Percentiles rank a stretch among this genome's conserved stretches.
Conservation (phyloP, 2,113 vertebrate genomes). For the Callochromis pleurospilus region DNA sequence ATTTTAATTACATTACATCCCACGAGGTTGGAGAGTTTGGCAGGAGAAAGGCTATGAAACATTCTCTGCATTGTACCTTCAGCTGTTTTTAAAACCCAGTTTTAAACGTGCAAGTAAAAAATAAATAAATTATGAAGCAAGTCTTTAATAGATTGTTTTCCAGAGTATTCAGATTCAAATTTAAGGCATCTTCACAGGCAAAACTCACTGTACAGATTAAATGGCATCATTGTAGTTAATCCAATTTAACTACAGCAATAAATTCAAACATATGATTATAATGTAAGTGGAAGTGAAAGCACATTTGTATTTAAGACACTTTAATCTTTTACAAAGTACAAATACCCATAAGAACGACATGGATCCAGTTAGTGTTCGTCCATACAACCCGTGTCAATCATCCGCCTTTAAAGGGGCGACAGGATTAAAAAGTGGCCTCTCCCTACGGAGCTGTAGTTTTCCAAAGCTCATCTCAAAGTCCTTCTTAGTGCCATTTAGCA, state of each 20-base stretch:
- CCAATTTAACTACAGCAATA: neutral
- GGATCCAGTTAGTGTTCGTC: neutral
- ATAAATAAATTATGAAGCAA: neutral
- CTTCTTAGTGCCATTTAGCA: conserved; percentile 85
- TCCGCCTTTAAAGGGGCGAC: conserved; percentile 79
- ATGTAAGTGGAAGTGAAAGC: neutral
- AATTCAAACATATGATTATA: neutral
- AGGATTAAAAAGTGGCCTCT: conserved; percentile 89
- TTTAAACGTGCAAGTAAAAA: neutral
- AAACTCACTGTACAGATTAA: neutral
- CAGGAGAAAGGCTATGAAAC: neutral
- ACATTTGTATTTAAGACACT: neutral
- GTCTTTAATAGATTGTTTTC: neutral
- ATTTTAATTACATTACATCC: neutral
- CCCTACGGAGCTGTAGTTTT: conserved; percentile 76
- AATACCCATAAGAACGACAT: neutral
- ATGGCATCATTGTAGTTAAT: neutral
- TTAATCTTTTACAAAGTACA: neutral
- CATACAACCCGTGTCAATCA: conserved; percentile 38
- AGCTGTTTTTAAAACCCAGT: neutral
- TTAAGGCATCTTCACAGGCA: neutral
- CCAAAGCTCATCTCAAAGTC: conserved; percentile 84
- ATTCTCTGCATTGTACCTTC: neutral
- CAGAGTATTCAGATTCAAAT: neutral
- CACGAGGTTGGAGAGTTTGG: neutral